phyloP scores from a whole-genome alignment of 2,888 invertebrate genomes.

The Drosophila differens region DNA sequence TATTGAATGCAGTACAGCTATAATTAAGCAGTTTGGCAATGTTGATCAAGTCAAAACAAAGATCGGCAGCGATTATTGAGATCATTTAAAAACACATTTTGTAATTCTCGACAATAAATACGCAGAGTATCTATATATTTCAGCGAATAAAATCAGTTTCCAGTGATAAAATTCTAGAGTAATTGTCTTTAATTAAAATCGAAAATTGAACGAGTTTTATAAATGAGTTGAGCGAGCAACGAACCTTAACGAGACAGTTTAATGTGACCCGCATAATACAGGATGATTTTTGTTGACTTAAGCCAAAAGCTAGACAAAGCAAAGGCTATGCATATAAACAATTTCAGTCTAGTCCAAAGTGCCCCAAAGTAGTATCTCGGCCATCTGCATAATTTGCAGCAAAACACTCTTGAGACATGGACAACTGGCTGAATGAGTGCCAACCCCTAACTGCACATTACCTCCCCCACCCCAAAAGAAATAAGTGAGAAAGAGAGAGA shows the following conservation, averaged over 20 bases:
- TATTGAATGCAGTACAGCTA: background rate
- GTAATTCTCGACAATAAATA: no score
- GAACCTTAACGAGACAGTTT: background rate
- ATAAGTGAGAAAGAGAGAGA: background rate
- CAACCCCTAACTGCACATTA: constrained; percentile 39
- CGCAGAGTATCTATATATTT: background rate
- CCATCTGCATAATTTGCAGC: constrained; percentile 63
- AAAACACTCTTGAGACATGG: constrained; percentile 56
- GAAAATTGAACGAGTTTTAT: background rate
- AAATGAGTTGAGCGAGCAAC: constrained; percentile 1
- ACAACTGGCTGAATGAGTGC: constrained; percentile 41
- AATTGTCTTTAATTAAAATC: constrained; percentile 5
- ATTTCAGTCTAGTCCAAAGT: constrained; percentile 10
- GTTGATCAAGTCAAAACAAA: background rate
- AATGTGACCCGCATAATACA: background rate
- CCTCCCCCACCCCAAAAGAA: background rate
- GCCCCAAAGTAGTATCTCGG: constrained; percentile 28
- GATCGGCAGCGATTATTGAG: background rate
- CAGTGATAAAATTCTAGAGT: background rate
- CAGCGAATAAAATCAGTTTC: background rate
- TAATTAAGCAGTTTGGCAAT: background rate
- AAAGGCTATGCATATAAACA: constrained; percentile 9
- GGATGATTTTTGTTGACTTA: constrained; percentile 8
- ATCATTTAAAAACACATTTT: background rate
- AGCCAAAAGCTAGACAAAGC: background rate